Conservation (phyloP, 2,797 vertebrate genomes). For the Australoheros facetus region DNA sequence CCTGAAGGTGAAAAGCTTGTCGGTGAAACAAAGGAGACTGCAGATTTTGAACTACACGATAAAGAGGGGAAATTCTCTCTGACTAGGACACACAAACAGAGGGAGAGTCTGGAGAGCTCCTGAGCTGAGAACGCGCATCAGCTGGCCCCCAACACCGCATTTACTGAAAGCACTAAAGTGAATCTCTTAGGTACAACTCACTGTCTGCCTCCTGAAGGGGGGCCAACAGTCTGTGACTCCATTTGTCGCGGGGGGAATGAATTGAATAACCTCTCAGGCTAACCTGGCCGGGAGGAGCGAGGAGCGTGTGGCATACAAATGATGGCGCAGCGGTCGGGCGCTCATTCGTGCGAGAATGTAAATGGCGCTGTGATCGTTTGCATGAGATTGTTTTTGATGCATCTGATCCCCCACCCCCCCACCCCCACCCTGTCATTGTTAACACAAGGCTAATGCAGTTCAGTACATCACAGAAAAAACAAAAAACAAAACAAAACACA, state of each 20-base stretch:
- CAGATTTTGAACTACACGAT: constrained; percentile 32
- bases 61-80: constrained; percentile 15
- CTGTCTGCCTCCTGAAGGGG: constrained; percentile 45
- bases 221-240: constrained; percentile 61
- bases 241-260: constrained; percentile 60
- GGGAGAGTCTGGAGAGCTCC: constrained; percentile 8
- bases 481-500: accelerated
- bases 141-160: constrained; percentile 8
- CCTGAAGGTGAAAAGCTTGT: constrained; percentile 13
- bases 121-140: constrained; percentile 41
- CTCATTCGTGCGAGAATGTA: constrained; percentile 34
- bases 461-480: constrained; percentile 38
- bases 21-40: constrained; percentile 50
- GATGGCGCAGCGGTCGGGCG: constrained; percentile 28
- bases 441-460: constrained; percentile 49
- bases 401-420: constrained; percentile 1
- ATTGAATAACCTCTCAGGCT: constrained; percentile 69
- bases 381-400: constrained; percentile 20
- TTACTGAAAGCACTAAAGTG: constrained; percentile 43
- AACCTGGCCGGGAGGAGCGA: constrained; percentile 49
- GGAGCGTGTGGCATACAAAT: constrained; percentile 50
- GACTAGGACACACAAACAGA: constrained; percentile 22
- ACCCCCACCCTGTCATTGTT: constrained; percentile 7
- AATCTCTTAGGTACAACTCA: constrained; percentile 63
- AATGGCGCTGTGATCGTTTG: constrained; percentile 22